Percentiles rank a stretch among this genome's conserved stretches.
Conservation (phyloP, 2,888 invertebrate genomes). For the Phengaris alcon region DNA sequence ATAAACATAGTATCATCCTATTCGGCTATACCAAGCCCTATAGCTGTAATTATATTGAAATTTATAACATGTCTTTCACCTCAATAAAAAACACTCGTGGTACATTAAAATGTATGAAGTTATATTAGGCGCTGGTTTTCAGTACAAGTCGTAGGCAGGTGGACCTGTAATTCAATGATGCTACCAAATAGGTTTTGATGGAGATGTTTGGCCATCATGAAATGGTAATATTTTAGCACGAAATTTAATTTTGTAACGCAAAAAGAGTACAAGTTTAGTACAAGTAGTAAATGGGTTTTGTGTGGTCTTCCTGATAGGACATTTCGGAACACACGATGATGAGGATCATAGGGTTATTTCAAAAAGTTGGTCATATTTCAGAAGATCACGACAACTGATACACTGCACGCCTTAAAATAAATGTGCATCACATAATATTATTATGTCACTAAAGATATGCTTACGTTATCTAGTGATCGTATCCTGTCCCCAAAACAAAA, state of each 20-base stretch:
- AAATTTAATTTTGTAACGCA: not conserved
- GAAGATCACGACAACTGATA: too few species aligned
- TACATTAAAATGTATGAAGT: slow-evolving; percentile 26
- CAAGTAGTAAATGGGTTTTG: not conserved
- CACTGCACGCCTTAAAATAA: too few species aligned
- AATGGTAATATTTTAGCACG: not conserved
- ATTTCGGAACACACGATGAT: too few species aligned
- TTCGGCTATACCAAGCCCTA: not conserved
- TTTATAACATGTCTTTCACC: not conserved
- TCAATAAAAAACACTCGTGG: not conserved
- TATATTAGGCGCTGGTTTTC: slow-evolving; percentile 18
- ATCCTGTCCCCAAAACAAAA: too few species aligned
- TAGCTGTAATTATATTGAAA: slow-evolving; percentile 15
- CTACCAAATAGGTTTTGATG: slow-evolving; percentile 14
- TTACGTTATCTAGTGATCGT: too few species aligned
- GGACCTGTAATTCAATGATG: slow-evolving; percentile 19
- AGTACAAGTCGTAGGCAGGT: not conserved
- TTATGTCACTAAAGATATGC: too few species aligned
- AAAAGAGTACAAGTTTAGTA: not conserved
- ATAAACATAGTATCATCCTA: not conserved
- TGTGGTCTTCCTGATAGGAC: too few species aligned
- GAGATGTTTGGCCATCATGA: not conserved
- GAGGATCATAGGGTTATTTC: too few species aligned
- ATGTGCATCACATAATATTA: too few species aligned
- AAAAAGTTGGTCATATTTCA: too few species aligned